Percentiles rank a stretch among this genome's conserved stretches.
Evolutionary conservation across 2,888 invertebrate species (phyloP).

Genomic region (Resseliella maxima): DNA sequence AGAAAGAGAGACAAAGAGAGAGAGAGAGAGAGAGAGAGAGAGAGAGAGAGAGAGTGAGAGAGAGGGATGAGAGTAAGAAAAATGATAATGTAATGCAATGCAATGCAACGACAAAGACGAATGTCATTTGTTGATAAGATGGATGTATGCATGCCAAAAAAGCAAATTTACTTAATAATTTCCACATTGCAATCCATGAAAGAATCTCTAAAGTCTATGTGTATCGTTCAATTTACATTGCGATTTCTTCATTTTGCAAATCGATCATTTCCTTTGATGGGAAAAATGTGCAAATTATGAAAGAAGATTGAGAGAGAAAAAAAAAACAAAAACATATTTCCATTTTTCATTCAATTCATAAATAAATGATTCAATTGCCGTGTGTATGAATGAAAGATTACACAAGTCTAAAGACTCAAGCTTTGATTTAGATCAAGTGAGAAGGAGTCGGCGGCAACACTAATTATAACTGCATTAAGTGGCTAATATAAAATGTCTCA

Average conservation of each 20-base stretch:
- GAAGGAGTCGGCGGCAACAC: neutral
- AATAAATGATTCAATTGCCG: neutral
- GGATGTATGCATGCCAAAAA: too few species aligned
- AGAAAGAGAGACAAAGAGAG: too few species aligned
- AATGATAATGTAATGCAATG: too few species aligned
- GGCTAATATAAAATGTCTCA: slow-evolving; percentile 11
- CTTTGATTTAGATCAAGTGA: neutral
- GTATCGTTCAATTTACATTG: neutral
- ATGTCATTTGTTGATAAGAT: too few species aligned
- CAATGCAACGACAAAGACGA: too few species aligned
- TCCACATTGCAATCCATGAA: neutral
- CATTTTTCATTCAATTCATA: slow-evolving; percentile 7
- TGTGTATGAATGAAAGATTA: neutral
- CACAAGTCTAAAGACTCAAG: neutral
- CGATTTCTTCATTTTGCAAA: neutral
- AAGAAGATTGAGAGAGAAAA: neutral
- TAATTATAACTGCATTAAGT: slow-evolving; percentile 22
- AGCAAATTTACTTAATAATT: neutral
- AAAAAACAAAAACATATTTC: neutral
- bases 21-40: too few species aligned
- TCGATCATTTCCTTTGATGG: slow-evolving; percentile 20
- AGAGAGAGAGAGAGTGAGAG: too few species aligned
- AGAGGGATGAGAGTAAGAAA: too few species aligned
- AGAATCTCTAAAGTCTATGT: neutral
- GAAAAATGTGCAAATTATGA: neutral